Percentiles rank a stretch among this genome's conserved stretches.
These are phyloP conservation scores for Gymnothorax javanicus DNA, from an alignment of 2,797 vertebrate genomes.

Conservation along the genomic window DNA sequence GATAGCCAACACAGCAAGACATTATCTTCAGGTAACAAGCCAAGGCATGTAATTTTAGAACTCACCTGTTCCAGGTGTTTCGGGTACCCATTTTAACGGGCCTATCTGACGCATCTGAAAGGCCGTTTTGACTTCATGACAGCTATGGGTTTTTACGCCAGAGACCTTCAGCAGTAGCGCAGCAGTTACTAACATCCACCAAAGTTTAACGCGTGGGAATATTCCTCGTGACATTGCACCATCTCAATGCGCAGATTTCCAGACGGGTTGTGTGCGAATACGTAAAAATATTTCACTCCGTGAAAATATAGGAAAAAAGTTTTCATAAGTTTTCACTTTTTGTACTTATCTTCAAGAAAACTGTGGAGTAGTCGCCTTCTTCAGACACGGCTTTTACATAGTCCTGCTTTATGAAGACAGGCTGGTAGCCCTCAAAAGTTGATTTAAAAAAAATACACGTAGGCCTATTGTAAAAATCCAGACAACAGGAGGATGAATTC, in stretches of 20 bases:
- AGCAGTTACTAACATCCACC: conserved; percentile 60
- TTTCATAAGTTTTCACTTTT: not conserved
- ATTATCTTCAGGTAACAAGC: not conserved
- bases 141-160: conserved; percentile 74
- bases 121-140: conserved; percentile 87
- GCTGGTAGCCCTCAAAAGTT: not conserved
- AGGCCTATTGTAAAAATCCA: not conserved
- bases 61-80: conserved; percentile 81
- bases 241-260: conserved; percentile 63
- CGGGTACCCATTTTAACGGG: conserved; percentile 83
- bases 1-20: not conserved
- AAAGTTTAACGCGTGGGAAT: conserved; percentile 63
- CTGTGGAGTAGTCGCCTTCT: not conserved
- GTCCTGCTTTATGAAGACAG: not conserved
- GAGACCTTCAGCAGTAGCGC: conserved; percentile 41
- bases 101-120: conserved; percentile 89
- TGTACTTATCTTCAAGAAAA: not conserved
- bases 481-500: not conserved
- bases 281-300: not conserved
- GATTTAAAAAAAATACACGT: not conserved
- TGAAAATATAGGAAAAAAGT: not conserved
- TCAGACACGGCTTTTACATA: conserved; percentile 16
- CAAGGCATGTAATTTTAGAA: conserved; percentile 17
- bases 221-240: conserved; percentile 73
- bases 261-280: not conserved